phyloP scores from a whole-genome alignment of 2,113 vertebrate species.

The Coryphaenoides rupestris region DNA sequence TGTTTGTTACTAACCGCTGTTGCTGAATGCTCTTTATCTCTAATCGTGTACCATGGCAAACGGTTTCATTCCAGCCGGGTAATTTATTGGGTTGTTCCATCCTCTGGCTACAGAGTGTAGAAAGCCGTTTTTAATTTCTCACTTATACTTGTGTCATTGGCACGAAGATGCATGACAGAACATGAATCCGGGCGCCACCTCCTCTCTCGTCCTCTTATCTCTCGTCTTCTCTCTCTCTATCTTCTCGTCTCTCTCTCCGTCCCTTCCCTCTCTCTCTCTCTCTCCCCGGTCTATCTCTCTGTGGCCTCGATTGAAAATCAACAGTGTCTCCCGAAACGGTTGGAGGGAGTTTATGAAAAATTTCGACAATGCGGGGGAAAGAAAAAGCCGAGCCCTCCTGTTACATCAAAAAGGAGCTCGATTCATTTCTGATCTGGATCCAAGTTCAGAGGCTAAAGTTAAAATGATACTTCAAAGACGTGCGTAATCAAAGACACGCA shows the following conservation, averaged over 20 bases:
- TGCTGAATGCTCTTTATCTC: too few relatives aligned
- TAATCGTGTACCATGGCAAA: too few relatives aligned
- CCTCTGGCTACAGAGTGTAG: too few relatives aligned
- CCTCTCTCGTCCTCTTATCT: slow-evolving; percentile 31
- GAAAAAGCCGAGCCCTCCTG: slow-evolving; percentile 86
- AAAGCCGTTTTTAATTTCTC: too few relatives aligned
- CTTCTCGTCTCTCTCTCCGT: too few relatives aligned
- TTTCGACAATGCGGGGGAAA: slow-evolving; percentile 77
- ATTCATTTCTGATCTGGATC: slow-evolving; percentile 98
- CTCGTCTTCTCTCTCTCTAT: too few relatives aligned
- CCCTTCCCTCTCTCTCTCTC: too few relatives aligned
- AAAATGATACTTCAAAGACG: slow-evolving; percentile 98
- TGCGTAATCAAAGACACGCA: slow-evolving; percentile 98
- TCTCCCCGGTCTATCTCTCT: too few relatives aligned
- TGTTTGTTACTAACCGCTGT: too few relatives aligned
- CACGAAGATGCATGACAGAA: slow-evolving; percentile 20
- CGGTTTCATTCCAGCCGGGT: too few relatives aligned
- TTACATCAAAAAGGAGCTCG: slow-evolving; percentile 92
- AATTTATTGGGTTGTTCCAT: too few relatives aligned
- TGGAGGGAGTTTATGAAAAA: slow-evolving; percentile 88
- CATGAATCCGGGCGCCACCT: slow-evolving; percentile 39
- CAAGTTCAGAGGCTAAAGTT: slow-evolving; percentile 97
- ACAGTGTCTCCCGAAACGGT: slow-evolving; percentile 79
- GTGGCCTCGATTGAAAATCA: slow-evolving; percentile 66
- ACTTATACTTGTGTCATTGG: too few relatives aligned